Percentiles rank a stretch among this genome's conserved stretches.
Conservation (phyloP, 2,888 invertebrate species). For the Nezara viridula region DNA sequence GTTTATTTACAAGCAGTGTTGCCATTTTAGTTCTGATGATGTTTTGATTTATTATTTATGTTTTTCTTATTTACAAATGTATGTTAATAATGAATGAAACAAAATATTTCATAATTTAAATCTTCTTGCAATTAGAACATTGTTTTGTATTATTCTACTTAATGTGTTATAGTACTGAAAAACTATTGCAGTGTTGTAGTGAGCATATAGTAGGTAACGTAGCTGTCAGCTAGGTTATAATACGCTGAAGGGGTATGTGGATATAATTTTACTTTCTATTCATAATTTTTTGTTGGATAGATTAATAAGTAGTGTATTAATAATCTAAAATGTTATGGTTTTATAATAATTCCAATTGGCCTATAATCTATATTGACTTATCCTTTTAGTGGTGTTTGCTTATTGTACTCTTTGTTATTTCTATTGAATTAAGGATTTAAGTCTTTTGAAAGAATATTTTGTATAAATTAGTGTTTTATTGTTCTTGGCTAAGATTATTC, state of each 20-base stretch:
- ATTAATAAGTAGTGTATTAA: not conserved
- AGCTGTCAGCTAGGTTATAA: constrained; percentile 11
- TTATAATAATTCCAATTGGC: not conserved
- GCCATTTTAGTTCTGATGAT: not conserved
- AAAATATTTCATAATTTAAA: not conserved
- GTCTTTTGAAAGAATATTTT: not conserved
- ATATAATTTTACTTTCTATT: not conserved
- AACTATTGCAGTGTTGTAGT: not conserved
- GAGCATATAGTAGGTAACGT: not conserved
- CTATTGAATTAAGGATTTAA: not conserved
- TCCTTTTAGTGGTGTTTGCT: not conserved
- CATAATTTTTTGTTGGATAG: not conserved
- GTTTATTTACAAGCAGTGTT: constrained; percentile 22
- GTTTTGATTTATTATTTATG: too few relatives aligned
- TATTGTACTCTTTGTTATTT: not conserved
- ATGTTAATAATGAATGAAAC: not conserved
- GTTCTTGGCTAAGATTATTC: not conserved
- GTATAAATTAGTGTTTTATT: not conserved
- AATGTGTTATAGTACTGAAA: not conserved
- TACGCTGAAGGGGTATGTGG: not conserved
- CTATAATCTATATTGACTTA: not conserved
- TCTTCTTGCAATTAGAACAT: too few relatives aligned
- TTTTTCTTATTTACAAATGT: not conserved
- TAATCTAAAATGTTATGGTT: not conserved
- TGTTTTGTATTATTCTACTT: too few relatives aligned